Evolutionary conservation across 2,888 invertebrate genomes (phyloP), one percentile per base, ranked within the genome.

Genomic region (Archips xylosteana): DNA sequence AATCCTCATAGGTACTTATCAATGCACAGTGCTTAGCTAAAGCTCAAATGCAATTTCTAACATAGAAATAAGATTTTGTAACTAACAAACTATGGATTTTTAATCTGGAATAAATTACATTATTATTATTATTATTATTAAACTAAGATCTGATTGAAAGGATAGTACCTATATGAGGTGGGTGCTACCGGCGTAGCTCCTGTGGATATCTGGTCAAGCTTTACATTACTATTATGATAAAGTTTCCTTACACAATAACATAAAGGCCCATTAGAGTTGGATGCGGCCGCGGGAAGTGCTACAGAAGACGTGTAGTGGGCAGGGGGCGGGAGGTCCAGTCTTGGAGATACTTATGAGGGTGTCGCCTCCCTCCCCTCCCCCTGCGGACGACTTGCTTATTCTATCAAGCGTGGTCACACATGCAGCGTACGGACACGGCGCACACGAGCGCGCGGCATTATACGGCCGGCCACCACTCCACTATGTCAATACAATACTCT

Each of bases 401-500:
- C 94, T 93, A 94, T 95, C 94, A 94, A 92, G 92, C 94, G 90
- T 89, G 88, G 88, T 86, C 88, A 84, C 90, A 90, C 92, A 93
- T 89, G 85, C 85, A 81, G 83, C 82, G 76, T 84, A 85, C 82
- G 81, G 78, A 88, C 85, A 79, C 77, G 79, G 23, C 87, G 80
- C 89, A 89, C 92, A 92, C 91, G 88, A 78, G 75, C 80, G 77
- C 76, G 75, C 77, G 83, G 92, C 87, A 93, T 94, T 94, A 95
- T 94, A 94, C 92, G 89, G 92, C 94, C 92, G 92, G 92, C 92
- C 93, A 93, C 94, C 94, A 95, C 92, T 94, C 92, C 89, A 92
- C 95, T 95, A 85, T 95, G 95, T 95, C 94, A 95, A 95, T 95
- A 95, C 94, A 94, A 94, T 94, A 94, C 94, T 93, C 93, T 92